Evolutionary conservation across 2,888 invertebrate species (phyloP).

Genomic region (Frankliniella fusca): DNA sequence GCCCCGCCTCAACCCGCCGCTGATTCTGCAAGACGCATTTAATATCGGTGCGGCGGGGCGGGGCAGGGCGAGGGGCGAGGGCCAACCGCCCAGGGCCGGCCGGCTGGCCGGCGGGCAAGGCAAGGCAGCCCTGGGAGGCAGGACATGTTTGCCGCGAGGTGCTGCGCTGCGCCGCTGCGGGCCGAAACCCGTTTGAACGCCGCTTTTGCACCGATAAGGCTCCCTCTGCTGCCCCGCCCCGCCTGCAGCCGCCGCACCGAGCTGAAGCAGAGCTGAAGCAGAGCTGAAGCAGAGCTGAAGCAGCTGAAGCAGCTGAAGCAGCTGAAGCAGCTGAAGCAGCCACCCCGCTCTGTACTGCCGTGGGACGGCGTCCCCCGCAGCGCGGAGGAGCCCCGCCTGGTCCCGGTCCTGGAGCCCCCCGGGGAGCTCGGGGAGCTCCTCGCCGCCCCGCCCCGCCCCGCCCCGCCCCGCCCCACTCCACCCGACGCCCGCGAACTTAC

Average conservation of each 20-base stretch:
- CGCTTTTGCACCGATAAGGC: neutral
- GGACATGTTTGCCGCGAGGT: neutral
- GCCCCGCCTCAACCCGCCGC: too few relatives aligned
- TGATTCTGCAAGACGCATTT: neutral
- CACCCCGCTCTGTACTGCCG: too few relatives aligned
- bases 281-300: too few relatives aligned
- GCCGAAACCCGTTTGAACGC: constrained; percentile 25
- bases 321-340: neutral
- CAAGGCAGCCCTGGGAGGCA: too few relatives aligned
- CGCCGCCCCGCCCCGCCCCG: neutral
- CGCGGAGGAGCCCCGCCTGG: neutral
- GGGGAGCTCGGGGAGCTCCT: neutral
- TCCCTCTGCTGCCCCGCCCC: neutral
- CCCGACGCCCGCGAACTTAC: neutral
- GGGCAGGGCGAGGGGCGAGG: neutral
- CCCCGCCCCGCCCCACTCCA: neutral
- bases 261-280: too few relatives aligned
- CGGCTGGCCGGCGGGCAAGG: neutral
- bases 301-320: too few relatives aligned
- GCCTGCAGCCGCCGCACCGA: neutral
- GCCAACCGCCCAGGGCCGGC: neutral
- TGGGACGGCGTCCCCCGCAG: neutral
- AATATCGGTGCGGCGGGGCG: neutral
- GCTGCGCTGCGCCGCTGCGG: neutral
- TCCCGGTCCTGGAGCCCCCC: neutral